Percentiles rank a stretch among this genome's conserved stretches.
phyloP scores from a whole-genome alignment of 2,888 invertebrate species.

The Pollenia griseotomentosa region DNA sequence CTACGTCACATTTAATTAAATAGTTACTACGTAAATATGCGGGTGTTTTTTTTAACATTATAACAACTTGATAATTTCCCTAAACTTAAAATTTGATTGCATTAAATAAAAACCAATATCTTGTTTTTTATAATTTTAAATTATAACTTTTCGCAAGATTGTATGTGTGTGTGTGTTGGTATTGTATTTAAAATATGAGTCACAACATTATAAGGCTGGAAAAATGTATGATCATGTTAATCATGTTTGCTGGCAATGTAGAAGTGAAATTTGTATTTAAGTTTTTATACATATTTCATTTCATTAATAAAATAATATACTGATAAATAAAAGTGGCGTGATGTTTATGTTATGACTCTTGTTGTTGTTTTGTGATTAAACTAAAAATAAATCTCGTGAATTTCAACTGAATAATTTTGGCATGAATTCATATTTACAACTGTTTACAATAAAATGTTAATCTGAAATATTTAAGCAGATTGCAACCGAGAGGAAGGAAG shows the following conservation, averaged over 20 bases:
- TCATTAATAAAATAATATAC: not conserved
- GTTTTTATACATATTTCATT: conserved; percentile 22
- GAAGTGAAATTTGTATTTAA: conserved; percentile 16
- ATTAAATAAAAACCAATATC: too few relatives aligned
- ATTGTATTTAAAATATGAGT: too few relatives aligned
- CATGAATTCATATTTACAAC: conserved; percentile 26
- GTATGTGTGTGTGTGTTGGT: too few relatives aligned
- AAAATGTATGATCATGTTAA: not conserved
- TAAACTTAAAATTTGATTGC: too few relatives aligned
- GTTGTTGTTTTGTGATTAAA: conserved; percentile 8
- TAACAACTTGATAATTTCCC: too few relatives aligned
- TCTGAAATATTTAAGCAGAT: not conserved
- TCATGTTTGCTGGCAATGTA: not conserved
- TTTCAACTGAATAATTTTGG: conserved; percentile 23
- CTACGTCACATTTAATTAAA: conserved; percentile 16
- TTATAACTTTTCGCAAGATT: too few relatives aligned
- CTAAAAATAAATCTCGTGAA: conserved; percentile 55
- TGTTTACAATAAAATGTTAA: conserved; percentile 17
- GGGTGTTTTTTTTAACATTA: not conserved
- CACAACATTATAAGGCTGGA: too few relatives aligned
- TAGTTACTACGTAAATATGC: conserved; percentile 7
- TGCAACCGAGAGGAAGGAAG: not conserved
- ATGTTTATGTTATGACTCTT: conserved; percentile 47
- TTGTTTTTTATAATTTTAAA: too few relatives aligned
- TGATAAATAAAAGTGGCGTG: conserved; percentile 69